These are phyloP conservation scores for Creontiades dilutus DNA, from an alignment of 2,888 invertebrate genomes.

Conservation along the genomic window DNA sequence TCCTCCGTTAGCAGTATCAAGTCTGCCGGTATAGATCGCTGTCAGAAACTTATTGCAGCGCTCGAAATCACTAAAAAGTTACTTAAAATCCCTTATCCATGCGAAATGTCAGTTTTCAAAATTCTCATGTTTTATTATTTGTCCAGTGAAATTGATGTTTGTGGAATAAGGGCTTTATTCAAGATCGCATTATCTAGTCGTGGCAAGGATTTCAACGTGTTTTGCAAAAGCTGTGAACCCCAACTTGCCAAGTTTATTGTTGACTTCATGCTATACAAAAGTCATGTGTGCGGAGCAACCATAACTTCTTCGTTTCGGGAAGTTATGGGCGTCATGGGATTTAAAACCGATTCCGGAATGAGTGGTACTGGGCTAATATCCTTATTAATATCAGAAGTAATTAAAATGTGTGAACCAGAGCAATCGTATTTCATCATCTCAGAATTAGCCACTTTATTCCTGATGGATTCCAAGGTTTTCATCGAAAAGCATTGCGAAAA, in stretches of 20 bases:
- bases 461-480: conserved; percentile 40
- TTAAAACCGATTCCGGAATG: conserved; percentile 30
- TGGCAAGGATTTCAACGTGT: neutral
- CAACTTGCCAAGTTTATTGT: conserved; percentile 47
- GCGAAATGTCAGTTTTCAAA: conserved; percentile 58
- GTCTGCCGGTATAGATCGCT: neutral
- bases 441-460: conserved; percentile 43
- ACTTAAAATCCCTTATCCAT: conserved; percentile 44
- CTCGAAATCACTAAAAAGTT: conserved; percentile 35
- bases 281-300: neutral
- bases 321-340: conserved; percentile 41
- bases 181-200: conserved; percentile 27
- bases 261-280: conserved; percentile 22
- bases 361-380: conserved; percentile 7
- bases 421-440: neutral
- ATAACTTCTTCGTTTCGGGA: neutral
- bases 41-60: neutral
- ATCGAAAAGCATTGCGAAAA: conserved; percentile 58
- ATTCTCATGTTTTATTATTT: conserved; percentile 32
- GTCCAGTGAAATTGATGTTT: conserved; percentile 4
- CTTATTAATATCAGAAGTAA: neutral
- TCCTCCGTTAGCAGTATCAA: neutral
- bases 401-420: conserved; percentile 26
- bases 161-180: conserved; percentile 9
- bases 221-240: conserved; percentile 53